Base-by-base conservation (phyloP, 2,888 invertebrate species). In the Leucophenga montana region DNA sequence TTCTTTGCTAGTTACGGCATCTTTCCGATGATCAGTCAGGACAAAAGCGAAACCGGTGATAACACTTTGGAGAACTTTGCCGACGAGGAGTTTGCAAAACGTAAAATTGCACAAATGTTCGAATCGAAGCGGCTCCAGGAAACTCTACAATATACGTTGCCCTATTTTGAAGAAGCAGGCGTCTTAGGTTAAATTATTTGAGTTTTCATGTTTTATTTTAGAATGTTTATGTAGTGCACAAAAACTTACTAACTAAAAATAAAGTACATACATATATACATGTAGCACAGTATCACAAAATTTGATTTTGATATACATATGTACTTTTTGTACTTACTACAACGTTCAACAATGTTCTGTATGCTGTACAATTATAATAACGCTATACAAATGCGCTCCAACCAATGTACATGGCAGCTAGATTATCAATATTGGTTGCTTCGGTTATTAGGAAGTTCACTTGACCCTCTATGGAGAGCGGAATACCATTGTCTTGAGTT, bases 401-500 rank as follows among this genome's bases (percentile, higher is more conserved):
- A 9, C 99, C 99, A 67, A 95, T 92, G 85, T 96, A 99, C 99
- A 99, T 99, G 88, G 95, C 94, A 78, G 96, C 95, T 14, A 99
- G 91, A 89, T 97, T 97, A 81, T 94, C 93, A 66, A 95, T 90
- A 87, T 93, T 94, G 16, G 95, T 96, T 0, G 99, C 97, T 89
- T 98, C 97, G 69, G 93, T 92, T 76, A 99, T 98, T 13, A 99
- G 91, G 87, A 95, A 94, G 85, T 96, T 95, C 0, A 97, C 96
- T 90, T 98, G 98, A 9, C 98, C 98, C 89, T 98, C 97, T 0
- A 97, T 95, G 1, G 97, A 98, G 67, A 97, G 89, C 0, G 92
- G 94, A 80, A 94, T 91, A 57, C 86, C 85, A 68, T 91, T 93
- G 68, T 91, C 89, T 77, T 91, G 91, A 82, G 91, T 92, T 75